Percentiles rank a stretch among this genome's conserved stretches.
These are phyloP conservation scores for Pheucticus melanocephalus DNA, from an alignment of 2,113 vertebrate species.

Conservation along the genomic window DNA sequence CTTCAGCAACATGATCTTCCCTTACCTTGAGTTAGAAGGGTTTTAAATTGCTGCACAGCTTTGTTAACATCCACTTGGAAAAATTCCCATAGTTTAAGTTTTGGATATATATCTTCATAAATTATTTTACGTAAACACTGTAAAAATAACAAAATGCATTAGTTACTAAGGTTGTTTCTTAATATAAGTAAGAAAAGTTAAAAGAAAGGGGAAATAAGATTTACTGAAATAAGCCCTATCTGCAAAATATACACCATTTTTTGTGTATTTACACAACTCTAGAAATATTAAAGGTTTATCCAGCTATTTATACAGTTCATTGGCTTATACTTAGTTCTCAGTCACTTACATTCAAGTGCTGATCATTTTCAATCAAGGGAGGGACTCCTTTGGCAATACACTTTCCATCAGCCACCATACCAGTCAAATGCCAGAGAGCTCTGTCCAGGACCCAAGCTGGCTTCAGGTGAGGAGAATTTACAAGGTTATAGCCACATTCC, in stretches of 20 bases:
- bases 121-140: slow-evolving; percentile 81
- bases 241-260: background rate
- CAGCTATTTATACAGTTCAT: background rate
- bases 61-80: slow-evolving; percentile 85
- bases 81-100: slow-evolving; percentile 91
- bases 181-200: background rate
- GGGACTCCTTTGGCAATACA: slow-evolving; percentile 76
- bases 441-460: slow-evolving; percentile 88
- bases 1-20: background rate
- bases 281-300: background rate
- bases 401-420: slow-evolving; percentile 79
- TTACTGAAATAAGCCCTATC: too few species aligned
- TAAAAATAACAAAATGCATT: background rate
- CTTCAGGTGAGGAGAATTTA: slow-evolving; percentile 88
- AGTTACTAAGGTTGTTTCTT: background rate
- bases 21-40: slow-evolving; percentile 77
- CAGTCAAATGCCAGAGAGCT: slow-evolving; percentile 84
- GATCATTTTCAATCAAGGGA: slow-evolving; percentile 78
- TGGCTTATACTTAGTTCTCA: background rate
- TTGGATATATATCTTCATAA: slow-evolving; percentile 80
- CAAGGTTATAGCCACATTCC: slow-evolving; percentile 87
- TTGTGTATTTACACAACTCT: background rate
- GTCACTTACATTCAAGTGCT: slow-evolving; percentile 80
- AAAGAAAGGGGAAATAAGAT: background rate
- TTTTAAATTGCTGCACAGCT: slow-evolving; percentile 82